Evolutionary conservation across 2,888 invertebrate genomes (phyloP), one percentile per base, ranked within the genome.

Genomic region (Balanococcus diminutus): DNA sequence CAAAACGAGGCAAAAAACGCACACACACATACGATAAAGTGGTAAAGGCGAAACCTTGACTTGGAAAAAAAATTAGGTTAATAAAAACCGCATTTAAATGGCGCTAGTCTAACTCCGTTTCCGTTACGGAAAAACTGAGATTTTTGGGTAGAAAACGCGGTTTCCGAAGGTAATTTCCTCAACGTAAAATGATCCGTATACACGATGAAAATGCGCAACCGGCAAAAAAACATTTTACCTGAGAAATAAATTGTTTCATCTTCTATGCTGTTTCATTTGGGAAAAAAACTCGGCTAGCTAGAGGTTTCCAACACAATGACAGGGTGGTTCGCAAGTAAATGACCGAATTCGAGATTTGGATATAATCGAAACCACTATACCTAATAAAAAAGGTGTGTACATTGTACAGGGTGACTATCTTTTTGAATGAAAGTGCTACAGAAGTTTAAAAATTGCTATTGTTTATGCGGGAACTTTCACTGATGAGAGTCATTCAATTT

Each of bases 161-260:
- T 79, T 79, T 79, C 75, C 75, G 75, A 79, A 79, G 75, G 75
- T 36, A 79, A 79, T 79, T 79, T 79, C 75, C 75, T 79, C 36
- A 8, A 9, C 36, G 75, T 79, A 79, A 36, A 79, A 79, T 79
- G 75, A 79, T 36, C 75, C 28, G 36, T 79, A n/a, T 79, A 36
- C n/a, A n/a, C 19, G 75, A 19, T 36, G 75, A 79, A 79, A 79
- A 79, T n/a, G 36, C 8, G 36, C 19, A 79, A n/a, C 19, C 6
- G 8, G 11, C 75, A 5, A 72, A 79, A 36, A 36, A 79, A 79
- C 75, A n/a, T 32, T 67, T 79, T 79, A 79, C 75, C 75, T 79
- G 75, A 36, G 75, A 79, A 79, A 79, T 79, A 79, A 79, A 79
- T 79, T 36, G 75, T 79, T 36, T 28, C n/a, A 36, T 79, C 75